A percentile compares a stretch with the other conserved stretches of the same genome.
These are phyloP conservation scores for Drosophila nannoptera DNA, from an alignment of 1,140 invertebrate genomes.

Conservation along the genomic window DNA sequence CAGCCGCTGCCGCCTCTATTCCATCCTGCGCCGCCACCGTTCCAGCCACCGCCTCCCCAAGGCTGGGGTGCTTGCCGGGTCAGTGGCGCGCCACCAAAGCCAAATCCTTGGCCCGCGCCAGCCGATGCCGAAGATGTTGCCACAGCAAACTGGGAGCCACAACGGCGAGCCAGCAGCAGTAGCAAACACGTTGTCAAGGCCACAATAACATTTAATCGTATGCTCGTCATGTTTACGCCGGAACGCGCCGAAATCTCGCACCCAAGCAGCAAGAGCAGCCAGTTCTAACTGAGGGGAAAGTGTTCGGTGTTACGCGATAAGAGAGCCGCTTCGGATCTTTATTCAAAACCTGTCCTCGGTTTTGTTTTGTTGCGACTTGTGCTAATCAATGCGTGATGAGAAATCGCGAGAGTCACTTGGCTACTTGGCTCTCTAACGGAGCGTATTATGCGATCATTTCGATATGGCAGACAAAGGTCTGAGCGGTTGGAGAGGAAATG, in stretches of 20 bases:
- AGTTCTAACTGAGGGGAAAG: conserved; percentile 57
- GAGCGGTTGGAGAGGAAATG: conserved; percentile 28
- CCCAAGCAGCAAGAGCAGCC: conserved; percentile 37
- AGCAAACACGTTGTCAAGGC: conserved; percentile 14
- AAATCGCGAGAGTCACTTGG: conserved; percentile 7
- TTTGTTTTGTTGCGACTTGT: conserved; percentile 11
- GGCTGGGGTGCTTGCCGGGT: background rate
- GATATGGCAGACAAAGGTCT: conserved; percentile 21
- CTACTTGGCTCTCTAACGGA: conserved; percentile 25
- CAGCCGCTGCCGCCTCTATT: background rate
- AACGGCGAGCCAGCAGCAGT: conserved; percentile 7
- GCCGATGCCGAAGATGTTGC: conserved; percentile 34
- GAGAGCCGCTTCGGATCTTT: conserved; percentile 26
- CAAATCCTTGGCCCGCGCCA: conserved; percentile 16
- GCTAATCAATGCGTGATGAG: conserved; percentile 35
- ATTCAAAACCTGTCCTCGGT: conserved; percentile 57
- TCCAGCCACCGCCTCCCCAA: conserved; percentile 16
- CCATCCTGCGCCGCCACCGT: conserved; percentile 25
- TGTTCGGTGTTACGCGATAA: conserved; percentile 39
- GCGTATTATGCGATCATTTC: conserved; percentile 25
- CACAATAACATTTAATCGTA: conserved; percentile 18
- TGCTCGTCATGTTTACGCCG: conserved; percentile 48
- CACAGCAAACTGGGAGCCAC: conserved; percentile 41
- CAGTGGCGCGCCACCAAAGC: conserved; percentile 1
- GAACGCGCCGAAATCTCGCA: conserved; percentile 12